phyloP scores from a whole-genome alignment of 2,888 invertebrate genomes.

The Heteromurus nitidus region DNA sequence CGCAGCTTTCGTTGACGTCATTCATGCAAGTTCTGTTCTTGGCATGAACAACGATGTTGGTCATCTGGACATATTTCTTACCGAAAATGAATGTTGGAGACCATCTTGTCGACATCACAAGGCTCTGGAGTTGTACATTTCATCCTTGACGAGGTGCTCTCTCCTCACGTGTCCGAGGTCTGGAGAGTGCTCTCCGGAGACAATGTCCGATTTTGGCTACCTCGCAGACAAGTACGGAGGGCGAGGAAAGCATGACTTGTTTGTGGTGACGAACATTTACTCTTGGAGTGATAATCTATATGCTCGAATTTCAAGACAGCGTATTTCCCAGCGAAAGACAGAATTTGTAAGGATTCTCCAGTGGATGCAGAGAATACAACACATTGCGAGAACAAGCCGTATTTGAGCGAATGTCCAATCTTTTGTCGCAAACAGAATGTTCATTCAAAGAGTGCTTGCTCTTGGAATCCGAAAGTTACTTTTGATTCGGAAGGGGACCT shows the following conservation, averaged over 20 bases:
- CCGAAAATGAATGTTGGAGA: background rate
- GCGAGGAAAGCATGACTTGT: constrained; percentile 1
- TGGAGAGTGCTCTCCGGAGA: background rate
- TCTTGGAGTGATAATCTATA: no score
- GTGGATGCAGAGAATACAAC: background rate
- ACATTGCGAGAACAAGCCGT: background rate
- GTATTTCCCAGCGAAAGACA: background rate
- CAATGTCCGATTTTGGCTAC: background rate
- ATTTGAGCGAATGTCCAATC: background rate
- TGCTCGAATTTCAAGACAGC: background rate
- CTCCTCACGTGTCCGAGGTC: constrained; percentile 14
- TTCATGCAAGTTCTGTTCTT: background rate
- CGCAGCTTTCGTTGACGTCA: background rate
- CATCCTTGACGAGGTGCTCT: background rate
- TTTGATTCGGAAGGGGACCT: no score
- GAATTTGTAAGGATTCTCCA: no score
- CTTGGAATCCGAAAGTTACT: no score
- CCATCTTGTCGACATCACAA: background rate
- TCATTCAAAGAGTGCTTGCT: background rate
- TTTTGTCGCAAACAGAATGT: background rate
- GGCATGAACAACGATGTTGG: background rate
- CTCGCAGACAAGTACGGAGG: constrained; percentile 6
- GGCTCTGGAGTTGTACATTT: constrained; percentile 14
- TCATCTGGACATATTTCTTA: background rate
- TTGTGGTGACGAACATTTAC: no score